Base-by-base conservation (phyloP, 2,888 invertebrate genomes). In the Agonum fuliginosum region DNA sequence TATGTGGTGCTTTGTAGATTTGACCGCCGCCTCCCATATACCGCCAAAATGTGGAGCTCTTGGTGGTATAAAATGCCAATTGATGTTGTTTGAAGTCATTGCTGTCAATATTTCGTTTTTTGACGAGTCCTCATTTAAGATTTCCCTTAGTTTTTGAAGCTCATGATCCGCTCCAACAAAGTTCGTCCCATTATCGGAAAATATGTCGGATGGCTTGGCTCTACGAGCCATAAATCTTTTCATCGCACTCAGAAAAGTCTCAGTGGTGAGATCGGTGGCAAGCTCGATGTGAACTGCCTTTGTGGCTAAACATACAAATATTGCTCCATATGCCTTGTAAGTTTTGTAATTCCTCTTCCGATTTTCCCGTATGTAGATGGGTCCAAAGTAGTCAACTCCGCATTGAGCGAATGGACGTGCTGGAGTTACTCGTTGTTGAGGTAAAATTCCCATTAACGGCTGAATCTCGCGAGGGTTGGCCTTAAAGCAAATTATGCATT, bases 361-460 rank as follows among this genome's bases (percentile, higher is more conserved):
- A 27, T 76, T 75, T 20, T 81, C 80, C 24, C 80, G 81, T 10
- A 81, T 78, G n/a, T 24, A 22, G 22, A 80, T 74, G 0, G 81
- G 81, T 2, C 82, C 80, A 3, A 80, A 80, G 62, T 78, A 82
- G 65, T 82, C 82, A 5, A 81, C 20, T 1, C 81, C 82, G 4
- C 41, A 34, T 43, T 46, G 54, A 0, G 14, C n/a, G 78, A 83
- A 82, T 12, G 79, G 76, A 69, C 80, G 51, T 1, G 78, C 19
- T 3, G 43, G 69, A 5, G 54, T 77, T 19, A 80, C 54, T 5
- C 82, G 51, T 4, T 22, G 24, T 19, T 17, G 41, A 1, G 84
- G 83, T 51, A 84, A 78, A 48, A 81, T 70, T n/a, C 81, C 83
- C 83, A 83, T 84, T 5, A 80, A 4, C 37, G 81, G 80, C 0